These are phyloP conservation scores for Engraulis encrasicolus DNA, from an alignment of 2,113 vertebrate species.

Conservation along the genomic window DNA sequence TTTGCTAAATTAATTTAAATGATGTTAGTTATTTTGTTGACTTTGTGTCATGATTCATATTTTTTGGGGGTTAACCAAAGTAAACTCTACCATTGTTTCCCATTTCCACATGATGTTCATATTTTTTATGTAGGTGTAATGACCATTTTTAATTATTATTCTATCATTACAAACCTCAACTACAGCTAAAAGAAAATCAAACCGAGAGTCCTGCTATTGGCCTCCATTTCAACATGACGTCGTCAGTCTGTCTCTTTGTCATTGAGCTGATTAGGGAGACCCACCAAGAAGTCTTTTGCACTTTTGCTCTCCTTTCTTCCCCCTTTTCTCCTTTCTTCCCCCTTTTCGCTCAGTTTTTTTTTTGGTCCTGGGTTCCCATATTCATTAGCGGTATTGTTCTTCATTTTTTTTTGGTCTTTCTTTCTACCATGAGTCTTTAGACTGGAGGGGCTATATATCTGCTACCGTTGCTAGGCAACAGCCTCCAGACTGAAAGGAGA, in stretches of 20 bases:
- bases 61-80: no score
- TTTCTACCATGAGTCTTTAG: slow-evolving; percentile 46
- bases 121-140: no score
- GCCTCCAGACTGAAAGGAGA: slow-evolving; percentile 64
- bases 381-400: slow-evolving; percentile 6
- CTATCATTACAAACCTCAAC: no score
- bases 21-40: not conserved
- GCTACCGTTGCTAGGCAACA: slow-evolving; percentile 75
- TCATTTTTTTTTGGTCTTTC: slow-evolving; percentile 23
- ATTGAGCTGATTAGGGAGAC: not conserved
- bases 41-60: not conserved
- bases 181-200: no score
- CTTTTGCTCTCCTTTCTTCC: not conserved
- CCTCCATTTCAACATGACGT: not conserved
- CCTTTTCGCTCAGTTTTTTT: not conserved
- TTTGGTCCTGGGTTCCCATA: not conserved
- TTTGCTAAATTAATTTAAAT: not conserved
- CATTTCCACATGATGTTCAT: no score
- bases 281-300: not conserved
- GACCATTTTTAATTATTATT: no score
- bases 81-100: no score
- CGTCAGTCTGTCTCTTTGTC: not conserved
- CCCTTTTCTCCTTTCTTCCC: slow-evolving; percentile 1
- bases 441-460: slow-evolving; percentile 49
- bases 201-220: not conserved